Conservation (phyloP, 2,888 invertebrate genomes). For the Digitonthophagus gazella region DNA sequence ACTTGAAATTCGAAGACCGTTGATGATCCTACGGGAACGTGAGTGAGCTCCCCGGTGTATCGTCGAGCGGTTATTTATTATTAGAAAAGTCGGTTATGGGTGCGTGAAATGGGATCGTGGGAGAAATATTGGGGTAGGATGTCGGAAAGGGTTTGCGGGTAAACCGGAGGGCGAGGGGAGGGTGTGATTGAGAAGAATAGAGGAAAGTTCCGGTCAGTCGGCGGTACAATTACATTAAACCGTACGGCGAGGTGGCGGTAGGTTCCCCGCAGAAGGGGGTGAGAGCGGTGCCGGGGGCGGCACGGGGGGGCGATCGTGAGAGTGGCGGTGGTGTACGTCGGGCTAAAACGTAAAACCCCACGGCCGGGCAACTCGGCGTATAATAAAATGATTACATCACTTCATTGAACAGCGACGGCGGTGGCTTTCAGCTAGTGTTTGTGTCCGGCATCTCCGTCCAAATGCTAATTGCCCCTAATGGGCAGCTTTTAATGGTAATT, state of each 20-base stretch:
- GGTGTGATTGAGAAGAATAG: conserved; percentile 16
- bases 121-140: background rate
- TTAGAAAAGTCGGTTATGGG: conserved; percentile 11
- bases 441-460: conserved; percentile 31
- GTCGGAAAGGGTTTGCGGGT: conserved; percentile 4
- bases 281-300: background rate
- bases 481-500: conserved; percentile 44
- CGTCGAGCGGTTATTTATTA: conserved; percentile 13
- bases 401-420: conserved; percentile 45
- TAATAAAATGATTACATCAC: conserved; percentile 47
- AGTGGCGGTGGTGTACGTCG: background rate
- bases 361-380: conserved; percentile 29
- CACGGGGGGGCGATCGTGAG: conserved; percentile 4
- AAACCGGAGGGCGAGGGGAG: background rate
- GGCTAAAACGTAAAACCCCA: conserved; percentile 16
- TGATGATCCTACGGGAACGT: background rate
- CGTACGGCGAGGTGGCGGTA: conserved; percentile 4
- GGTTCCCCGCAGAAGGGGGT: conserved; percentile 8
- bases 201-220: conserved; percentile 15
- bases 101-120: conserved; percentile 13
- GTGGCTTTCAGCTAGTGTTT: conserved; percentile 36
- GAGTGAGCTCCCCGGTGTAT: background rate
- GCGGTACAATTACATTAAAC: conserved; percentile 17
- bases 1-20: background rate
- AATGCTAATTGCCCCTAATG: conserved; percentile 44